A percentile compares a stretch with the other conserved stretches of the same genome.
Conservation (phyloP, 2,113 vertebrate genomes). For the Pterocles burchelli region DNA sequence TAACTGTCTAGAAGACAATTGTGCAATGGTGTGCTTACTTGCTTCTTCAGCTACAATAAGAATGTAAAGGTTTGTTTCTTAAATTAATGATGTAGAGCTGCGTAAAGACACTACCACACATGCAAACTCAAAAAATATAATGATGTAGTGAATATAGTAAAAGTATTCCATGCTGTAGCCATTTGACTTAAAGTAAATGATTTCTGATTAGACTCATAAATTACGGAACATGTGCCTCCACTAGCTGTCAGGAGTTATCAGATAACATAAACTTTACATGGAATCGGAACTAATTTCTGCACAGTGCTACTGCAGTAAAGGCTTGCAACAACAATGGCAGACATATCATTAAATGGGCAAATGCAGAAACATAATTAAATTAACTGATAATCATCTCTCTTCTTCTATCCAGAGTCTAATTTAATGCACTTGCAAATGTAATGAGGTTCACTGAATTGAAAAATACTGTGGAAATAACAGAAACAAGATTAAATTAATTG, state of each 20-base stretch:
- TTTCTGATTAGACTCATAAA: constrained; percentile 65
- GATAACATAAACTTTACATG: constrained; percentile 69
- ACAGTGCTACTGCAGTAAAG: constrained; percentile 41
- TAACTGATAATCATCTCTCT: constrained; percentile 81
- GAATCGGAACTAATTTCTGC: constrained; percentile 66
- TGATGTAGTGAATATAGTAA: neutral
- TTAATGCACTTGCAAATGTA: constrained; percentile 80
- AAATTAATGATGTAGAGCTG: neutral
- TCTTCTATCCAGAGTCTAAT: constrained; percentile 77
- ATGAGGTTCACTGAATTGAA: constrained; percentile 78
- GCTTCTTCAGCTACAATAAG: neutral
- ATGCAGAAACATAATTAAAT: constrained; percentile 83
- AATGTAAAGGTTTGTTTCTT: neutral
- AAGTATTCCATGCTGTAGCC: constrained; percentile 8
- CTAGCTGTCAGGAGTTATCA: constrained; percentile 63
- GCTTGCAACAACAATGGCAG: constrained; percentile 72
- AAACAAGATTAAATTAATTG: constrained; percentile 86
- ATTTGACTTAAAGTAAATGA: constrained; percentile 58
- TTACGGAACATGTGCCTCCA: constrained; percentile 31
- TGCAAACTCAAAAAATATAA: neutral
- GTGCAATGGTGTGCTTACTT: neutral
- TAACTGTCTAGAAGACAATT: neutral
- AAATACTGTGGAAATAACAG: constrained; percentile 81
- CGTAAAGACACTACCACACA: neutral
- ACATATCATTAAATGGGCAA: constrained; percentile 74